Evolutionary conservation across 2,113 vertebrate species (phyloP).

Genomic region (Ceyx melanurus): DNA sequence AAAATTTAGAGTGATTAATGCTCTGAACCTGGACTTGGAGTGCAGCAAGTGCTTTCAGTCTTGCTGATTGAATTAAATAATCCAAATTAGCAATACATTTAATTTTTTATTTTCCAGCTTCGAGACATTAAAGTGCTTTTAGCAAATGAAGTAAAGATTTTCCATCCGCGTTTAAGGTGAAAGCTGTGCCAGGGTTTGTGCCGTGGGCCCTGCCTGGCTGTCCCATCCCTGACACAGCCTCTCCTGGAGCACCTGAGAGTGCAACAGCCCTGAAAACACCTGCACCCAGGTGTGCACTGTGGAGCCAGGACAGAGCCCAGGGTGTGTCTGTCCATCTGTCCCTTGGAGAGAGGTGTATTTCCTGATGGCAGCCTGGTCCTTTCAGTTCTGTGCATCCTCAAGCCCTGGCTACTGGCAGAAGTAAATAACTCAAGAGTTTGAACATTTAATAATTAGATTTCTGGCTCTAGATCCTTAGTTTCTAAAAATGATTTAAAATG

Average conservation of each 20-base stretch:
- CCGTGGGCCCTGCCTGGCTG: rapidly evolving
- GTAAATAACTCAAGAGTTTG: neutral
- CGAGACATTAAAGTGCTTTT: constrained; percentile 18
- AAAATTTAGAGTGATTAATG: neutral
- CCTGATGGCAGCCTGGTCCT: no score
- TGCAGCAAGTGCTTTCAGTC: neutral
- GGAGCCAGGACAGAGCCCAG: rapidly evolving
- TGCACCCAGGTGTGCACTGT: rapidly evolving
- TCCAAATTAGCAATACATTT: neutral
- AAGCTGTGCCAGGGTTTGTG: rapidly evolving
- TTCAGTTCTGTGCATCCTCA: neutral
- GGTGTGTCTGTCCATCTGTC: neutral
- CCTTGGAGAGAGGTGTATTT: neutral
- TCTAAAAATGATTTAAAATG: neutral
- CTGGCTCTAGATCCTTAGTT: neutral
- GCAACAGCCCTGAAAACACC: rapidly evolving
- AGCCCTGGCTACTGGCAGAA: neutral
- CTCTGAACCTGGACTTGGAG: neutral
- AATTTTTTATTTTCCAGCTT: neutral
- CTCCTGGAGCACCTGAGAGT: rapidly evolving
- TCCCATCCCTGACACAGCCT: rapidly evolving
- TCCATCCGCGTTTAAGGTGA: neutral
- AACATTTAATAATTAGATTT: neutral
- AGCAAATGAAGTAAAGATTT: constrained; percentile 40
- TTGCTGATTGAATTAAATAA: constrained; percentile 25